phyloP scores from a whole-genome alignment of 2,888 invertebrate species.

The Serrognathus titanus region DNA sequence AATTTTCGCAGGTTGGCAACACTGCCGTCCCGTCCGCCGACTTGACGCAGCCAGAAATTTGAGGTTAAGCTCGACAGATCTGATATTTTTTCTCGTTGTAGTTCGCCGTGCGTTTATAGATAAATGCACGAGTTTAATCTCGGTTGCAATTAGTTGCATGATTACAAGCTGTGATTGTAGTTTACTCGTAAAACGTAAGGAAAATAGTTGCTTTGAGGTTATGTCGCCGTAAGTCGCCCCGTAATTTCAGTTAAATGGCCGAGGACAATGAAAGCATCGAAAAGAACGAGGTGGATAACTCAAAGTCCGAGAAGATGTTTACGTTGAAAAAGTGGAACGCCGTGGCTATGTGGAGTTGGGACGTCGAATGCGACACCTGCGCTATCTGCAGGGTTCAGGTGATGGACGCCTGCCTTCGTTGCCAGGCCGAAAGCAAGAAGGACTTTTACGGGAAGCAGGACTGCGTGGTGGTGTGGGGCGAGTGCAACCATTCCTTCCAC shows the following conservation, averaged over 20 bases:
- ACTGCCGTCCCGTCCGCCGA: too few species aligned
- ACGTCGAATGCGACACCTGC: constrained; percentile 98
- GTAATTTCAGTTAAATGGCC: constrained; percentile 45
- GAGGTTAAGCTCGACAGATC: too few species aligned
- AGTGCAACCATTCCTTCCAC: constrained; percentile 99
- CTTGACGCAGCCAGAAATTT: too few species aligned
- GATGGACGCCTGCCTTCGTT: constrained; percentile 92
- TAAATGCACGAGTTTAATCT: too few species aligned
- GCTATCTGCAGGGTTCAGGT: constrained; percentile 98
- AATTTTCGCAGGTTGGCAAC: too few species aligned
- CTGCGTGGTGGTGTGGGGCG: constrained; percentile 99
- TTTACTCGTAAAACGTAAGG: too few species aligned
- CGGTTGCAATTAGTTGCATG: too few species aligned
- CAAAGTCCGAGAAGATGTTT: constrained; percentile 85
- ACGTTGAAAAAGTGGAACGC: constrained; percentile 98
- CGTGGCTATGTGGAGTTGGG: constrained; percentile 99
- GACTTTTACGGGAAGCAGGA: constrained; percentile 88
- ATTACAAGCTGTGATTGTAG: too few species aligned
- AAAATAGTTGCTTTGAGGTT: too few species aligned
- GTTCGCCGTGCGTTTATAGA: too few species aligned
- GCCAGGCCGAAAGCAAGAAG: constrained; percentile 91
- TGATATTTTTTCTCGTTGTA: too few species aligned
- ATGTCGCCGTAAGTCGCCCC: too few species aligned
- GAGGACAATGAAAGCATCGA: constrained; percentile 58
- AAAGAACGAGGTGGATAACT: constrained; percentile 63